Conservation (phyloP, 2,797 vertebrate genomes). For the Anas bernieri region DNA sequence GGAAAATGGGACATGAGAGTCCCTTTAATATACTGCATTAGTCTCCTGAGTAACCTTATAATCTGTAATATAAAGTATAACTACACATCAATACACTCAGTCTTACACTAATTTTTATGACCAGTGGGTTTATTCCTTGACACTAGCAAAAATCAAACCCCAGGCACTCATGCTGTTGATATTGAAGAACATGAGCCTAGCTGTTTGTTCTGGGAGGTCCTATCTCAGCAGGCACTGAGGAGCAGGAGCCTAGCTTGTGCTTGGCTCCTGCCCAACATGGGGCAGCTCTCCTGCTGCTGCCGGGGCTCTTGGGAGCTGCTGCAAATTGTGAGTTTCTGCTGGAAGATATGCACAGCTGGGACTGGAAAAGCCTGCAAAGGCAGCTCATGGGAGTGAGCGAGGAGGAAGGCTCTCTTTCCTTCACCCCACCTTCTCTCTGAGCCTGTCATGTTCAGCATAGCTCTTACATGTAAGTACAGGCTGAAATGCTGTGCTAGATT, state of each 20-base stretch:
- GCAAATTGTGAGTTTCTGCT: neutral
- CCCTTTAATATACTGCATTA: neutral
- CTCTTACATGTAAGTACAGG: neutral
- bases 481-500: neutral
- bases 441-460: neutral
- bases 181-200: neutral
- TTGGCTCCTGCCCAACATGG: neutral
- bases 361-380: neutral
- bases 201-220: neutral
- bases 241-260: too few relatives aligned
- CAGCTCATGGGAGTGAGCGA: too few relatives aligned
- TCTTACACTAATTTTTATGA: neutral
- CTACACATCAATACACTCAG: neutral
- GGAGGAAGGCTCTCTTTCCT: too few relatives aligned
- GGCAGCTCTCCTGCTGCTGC: neutral
- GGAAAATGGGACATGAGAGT: neutral
- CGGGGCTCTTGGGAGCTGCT: neutral
- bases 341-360: neutral
- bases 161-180: neutral
- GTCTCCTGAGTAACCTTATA: neutral
- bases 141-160: neutral
- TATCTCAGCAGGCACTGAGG: fast-evolving
- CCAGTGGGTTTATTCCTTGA: neutral
- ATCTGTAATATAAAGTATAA: neutral
- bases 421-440: neutral